Evolutionary conservation across 2,888 invertebrate genomes (phyloP).

Genomic region (Agriopis leucophaearia): DNA sequence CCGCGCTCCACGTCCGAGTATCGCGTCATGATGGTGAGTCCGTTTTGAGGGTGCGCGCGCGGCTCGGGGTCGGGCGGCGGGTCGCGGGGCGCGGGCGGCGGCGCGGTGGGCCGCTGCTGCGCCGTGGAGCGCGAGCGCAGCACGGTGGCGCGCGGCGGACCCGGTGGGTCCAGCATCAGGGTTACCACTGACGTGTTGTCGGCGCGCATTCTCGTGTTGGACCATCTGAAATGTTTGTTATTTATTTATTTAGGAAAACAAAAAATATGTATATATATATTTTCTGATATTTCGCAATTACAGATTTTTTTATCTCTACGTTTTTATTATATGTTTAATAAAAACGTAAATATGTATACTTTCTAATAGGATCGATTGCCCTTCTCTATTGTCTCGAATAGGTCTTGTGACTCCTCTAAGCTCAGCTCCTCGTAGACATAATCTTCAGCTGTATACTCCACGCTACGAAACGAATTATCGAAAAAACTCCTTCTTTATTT

Average conservation of each 20-base stretch:
- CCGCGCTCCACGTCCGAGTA: constrained; percentile 72
- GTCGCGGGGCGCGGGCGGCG: constrained; percentile 30
- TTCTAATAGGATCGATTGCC: no score
- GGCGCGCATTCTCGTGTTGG: constrained; percentile 94
- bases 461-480: no score
- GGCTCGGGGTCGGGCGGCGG: constrained; percentile 45
- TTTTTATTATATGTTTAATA: no score
- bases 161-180: constrained; percentile 96
- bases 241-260: neutral
- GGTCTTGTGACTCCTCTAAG: no score
- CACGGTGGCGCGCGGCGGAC: constrained; percentile 91
- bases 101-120: constrained; percentile 44
- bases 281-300: no score
- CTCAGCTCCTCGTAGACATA: no score
- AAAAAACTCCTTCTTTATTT: no score
- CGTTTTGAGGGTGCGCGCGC: constrained; percentile 72
- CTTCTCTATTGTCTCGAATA: no score
- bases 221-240: constrained; percentile 88
- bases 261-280: no score
- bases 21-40: constrained; percentile 81
- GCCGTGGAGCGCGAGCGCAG: constrained; percentile 71
- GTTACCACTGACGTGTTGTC: constrained; percentile 98
- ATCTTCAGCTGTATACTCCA: no score
- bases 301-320: no score
- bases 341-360: no score